A percentile compares a stretch with the other conserved stretches of the same genome.
Conservation (phyloP, 2,113 vertebrate genomes). For the Porphyrio hochstetteri region DNA sequence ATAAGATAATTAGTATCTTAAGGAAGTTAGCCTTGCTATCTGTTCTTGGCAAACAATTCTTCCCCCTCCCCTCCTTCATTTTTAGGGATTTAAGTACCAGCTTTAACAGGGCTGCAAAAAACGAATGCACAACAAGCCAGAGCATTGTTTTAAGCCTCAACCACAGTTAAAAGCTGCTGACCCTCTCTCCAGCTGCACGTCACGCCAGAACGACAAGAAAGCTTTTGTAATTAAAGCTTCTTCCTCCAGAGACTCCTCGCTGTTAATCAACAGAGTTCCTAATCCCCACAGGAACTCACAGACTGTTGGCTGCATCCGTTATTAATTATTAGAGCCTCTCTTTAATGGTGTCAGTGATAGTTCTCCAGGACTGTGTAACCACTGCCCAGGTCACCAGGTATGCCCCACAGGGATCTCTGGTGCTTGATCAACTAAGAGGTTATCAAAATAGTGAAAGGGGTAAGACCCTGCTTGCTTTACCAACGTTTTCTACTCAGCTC, state of each 20-base stretch:
- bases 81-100: background rate
- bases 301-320: constrained; percentile 31
- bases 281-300: constrained; percentile 36
- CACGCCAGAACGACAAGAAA: background rate
- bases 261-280: constrained; percentile 63
- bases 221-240: constrained; percentile 58
- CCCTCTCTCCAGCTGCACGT: background rate
- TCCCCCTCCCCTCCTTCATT: background rate
- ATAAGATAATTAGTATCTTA: background rate
- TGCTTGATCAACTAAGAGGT: background rate
- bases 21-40: background rate
- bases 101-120: background rate
- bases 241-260: constrained; percentile 62
- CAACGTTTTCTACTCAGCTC: background rate
- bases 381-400: background rate
- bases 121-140: background rate
- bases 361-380: background rate
- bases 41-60: background rate
- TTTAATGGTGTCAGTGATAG: background rate
- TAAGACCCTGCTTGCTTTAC: background rate
- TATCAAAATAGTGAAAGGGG: background rate
- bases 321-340: constrained; percentile 32
- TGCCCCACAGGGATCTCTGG: fast-evolving
- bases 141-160: background rate
- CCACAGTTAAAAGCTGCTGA: background rate